Evolutionary conservation across 1,140 invertebrate species (phyloP), one percentile per base, ranked within the genome.

Genomic region (Drosophila mojavensis): DNA sequence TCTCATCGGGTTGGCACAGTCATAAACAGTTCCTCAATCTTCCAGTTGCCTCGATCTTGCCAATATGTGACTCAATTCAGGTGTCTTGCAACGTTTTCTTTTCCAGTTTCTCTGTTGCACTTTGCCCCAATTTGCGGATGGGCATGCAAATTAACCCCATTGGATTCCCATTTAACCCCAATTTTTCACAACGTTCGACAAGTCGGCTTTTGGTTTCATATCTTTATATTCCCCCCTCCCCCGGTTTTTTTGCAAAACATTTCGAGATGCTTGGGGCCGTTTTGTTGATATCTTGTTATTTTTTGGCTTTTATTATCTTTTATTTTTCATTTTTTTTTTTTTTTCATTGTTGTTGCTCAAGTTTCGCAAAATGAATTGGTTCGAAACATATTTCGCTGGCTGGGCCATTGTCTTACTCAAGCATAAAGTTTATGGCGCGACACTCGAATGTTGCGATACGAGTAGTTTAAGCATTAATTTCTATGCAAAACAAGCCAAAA

Each of bases 341-440:
- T 45, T 45, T 45, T n/a, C 43, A 9, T 7, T 15, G 55, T 28
- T 53, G 20, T 75, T 75, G 51, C 72, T 58, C 72, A 75, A 75
- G 66, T 64, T 64, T 59, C 30, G 72, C 66, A 66, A 64, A 65
- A 81, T 81, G 51, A 79, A 88, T 76, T 66, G 71, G 83, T 69
- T 64, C 47, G 30, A 68, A 61, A 69, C 50, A 47, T 79, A 36
- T 67, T 67, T 60, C 48, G 54, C 50, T 51, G 58, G 47, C 50
- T 43, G 58, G 17, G 50, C 41, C 48, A 75, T 81, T 81, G 79
- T 83, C 72, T 86, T 88, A 74, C 83, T 55, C 79, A 88, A 88
- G 79, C 83, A 83, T 74, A 74, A 88, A 71, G 47, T 88, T 81
- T 86, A 79, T 82, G 82, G 64, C 72, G 67, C 66, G 54, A 73